These are phyloP conservation scores for Lymantria monacha DNA, from an alignment of 2,888 invertebrate genomes.

Conservation along the genomic window DNA sequence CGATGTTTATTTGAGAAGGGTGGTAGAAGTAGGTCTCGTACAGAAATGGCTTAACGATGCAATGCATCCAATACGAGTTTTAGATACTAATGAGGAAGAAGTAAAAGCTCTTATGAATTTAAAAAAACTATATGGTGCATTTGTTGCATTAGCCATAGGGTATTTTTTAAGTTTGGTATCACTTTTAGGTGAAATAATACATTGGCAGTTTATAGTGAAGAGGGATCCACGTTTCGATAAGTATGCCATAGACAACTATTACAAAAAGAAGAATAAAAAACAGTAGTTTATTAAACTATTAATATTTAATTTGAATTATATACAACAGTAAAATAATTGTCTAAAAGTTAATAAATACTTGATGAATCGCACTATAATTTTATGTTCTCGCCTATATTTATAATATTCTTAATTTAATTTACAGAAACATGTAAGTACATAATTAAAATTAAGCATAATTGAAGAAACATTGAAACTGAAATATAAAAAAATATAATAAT, in stretches of 20 bases:
- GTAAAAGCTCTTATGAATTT: conserved; percentile 90
- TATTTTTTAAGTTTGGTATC: conserved; percentile 82
- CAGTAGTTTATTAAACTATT: conserved; percentile 26
- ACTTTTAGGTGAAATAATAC: conserved; percentile 83
- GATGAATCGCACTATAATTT: neutral
- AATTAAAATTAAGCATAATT: too few relatives aligned
- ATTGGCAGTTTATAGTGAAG: conserved; percentile 86
- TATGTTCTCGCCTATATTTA: neutral
- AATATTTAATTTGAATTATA: conserved; percentile 39
- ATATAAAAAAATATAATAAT: too few relatives aligned
- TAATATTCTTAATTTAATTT: too few relatives aligned
- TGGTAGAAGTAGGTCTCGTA: conserved; percentile 89
- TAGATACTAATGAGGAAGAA: conserved; percentile 81
- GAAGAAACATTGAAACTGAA: too few relatives aligned
- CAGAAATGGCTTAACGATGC: conserved; percentile 91
- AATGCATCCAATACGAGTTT: conserved; percentile 81
- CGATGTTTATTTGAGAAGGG: conserved; percentile 84
- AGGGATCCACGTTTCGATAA: conserved; percentile 88
- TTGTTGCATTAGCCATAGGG: conserved; percentile 87
- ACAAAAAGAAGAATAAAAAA: conserved; percentile 68
- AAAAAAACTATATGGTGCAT: conserved; percentile 89
- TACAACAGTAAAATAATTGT: conserved; percentile 33
- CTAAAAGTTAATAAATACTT: neutral
- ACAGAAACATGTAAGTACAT: too few relatives aligned
- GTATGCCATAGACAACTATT: conserved; percentile 83